These are phyloP conservation scores for Euplexia lucipara DNA, from an alignment of 2,888 invertebrate species.

Conservation along the genomic window DNA sequence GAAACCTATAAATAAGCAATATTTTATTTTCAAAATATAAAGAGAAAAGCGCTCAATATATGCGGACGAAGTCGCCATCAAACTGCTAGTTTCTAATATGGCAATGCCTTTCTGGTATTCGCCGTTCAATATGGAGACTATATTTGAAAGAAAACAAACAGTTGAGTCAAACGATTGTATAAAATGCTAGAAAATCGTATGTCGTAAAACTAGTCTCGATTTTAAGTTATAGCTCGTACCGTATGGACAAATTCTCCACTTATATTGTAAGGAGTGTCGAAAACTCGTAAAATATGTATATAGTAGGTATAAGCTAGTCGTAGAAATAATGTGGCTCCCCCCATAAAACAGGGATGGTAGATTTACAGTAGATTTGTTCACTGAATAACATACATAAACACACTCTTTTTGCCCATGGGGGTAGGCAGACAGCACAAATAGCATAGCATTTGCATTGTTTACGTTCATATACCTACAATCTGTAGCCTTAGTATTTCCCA, in stretches of 20 bases:
- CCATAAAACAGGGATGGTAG: conserved; percentile 74
- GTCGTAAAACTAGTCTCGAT: conserved; percentile 78
- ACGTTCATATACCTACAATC: no score
- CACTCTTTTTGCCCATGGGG: no score
- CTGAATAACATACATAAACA: no score
- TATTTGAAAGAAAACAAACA: conserved; percentile 41
- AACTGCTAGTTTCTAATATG: no score
- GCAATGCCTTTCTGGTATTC: background rate
- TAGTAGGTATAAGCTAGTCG: conserved; percentile 62
- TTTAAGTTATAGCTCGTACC: conserved; percentile 76
- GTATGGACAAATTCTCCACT: conserved; percentile 80
- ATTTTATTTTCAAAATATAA: no score
- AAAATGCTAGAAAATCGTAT: conserved; percentile 68
- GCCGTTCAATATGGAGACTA: conserved; percentile 6
- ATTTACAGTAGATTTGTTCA: conserved; percentile 54
- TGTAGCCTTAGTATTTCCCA: no score
- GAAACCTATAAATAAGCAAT: no score
- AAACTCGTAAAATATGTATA: conserved; percentile 76
- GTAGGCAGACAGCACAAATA: no score
- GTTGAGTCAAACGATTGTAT: conserved; percentile 48
- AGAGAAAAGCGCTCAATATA: no score
- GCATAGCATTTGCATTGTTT: no score
- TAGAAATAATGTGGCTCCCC: conserved; percentile 71
- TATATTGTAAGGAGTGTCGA: conserved; percentile 75
- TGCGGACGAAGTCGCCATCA: no score